Conservation (phyloP, 2,888 invertebrate genomes). For the Glaucopsyche alexis region DNA sequence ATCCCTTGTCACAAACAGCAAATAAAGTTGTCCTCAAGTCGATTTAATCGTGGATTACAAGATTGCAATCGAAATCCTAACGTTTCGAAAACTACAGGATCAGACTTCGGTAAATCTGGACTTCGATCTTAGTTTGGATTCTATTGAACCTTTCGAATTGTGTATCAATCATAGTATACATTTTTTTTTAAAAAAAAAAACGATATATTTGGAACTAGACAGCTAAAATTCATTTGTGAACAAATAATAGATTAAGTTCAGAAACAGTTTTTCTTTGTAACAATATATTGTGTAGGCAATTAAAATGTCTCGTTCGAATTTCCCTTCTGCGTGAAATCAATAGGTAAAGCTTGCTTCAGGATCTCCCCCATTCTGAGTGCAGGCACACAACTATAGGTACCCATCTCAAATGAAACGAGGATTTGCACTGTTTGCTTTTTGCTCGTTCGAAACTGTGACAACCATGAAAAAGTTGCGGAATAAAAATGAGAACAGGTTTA, state of each 20-base stretch:
- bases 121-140: background rate
- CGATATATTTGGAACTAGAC: too few species aligned
- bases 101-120: background rate
- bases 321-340: background rate
- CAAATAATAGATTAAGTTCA: too few species aligned
- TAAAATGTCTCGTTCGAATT: too few species aligned
- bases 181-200: too few species aligned
- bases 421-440: background rate
- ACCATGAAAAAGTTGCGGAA: background rate
- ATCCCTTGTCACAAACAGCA: background rate
- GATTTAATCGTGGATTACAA: slow-evolving; percentile 8
- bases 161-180: too few species aligned
- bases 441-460: background rate
- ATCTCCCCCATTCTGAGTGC: background rate
- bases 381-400: background rate
- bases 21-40: background rate
- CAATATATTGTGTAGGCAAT: too few species aligned
- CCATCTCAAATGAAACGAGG: background rate
- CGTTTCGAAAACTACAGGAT: background rate
- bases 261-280: too few species aligned
- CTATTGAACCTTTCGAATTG: too few species aligned
- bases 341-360: background rate
- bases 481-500: background rate
- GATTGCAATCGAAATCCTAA: slow-evolving; percentile 5
- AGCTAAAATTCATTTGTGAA: too few species aligned